Evolutionary conservation across 2,113 vertebrate genomes (phyloP), one percentile per base, ranked within the genome.

Genomic region (Rissa tridactyla): DNA sequence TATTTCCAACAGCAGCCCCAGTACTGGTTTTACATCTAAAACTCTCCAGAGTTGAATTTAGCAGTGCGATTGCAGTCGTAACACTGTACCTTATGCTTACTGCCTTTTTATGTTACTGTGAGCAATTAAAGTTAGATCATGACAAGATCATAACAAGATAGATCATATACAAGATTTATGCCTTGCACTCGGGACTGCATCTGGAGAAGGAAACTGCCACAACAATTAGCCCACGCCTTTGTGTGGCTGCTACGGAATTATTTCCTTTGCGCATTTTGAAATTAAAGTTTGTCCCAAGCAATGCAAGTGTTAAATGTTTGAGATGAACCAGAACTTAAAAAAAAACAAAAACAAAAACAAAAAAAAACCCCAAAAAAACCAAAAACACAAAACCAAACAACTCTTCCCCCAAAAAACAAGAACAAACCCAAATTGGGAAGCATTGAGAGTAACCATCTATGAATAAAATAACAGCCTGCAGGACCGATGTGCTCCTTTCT

Each of bases 371-470:
- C 30, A 21, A 25, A 36, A 68, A 58, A 38, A 15, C 44, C 17
- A 51, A 26, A 26, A 34, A 11, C 7, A 60, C 23, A 46, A 19
- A 46, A 19, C 18, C 46, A 46, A 46, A 46, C 20, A 64, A 30
- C 4, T 5, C 7, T 3, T 11, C 10, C 19, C 6, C 5, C 3
- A 1, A 5, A n/a, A 65, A 75, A 36, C n/a, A 42, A 42, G 34
- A 77, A 71, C 7, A 26, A 84, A 20, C 22, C 14, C 6, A 6
- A 38, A 29, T 1, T 40, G 68, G 38, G 30, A 71, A 29, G 18
- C 27, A 3, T 1, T 6, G 46, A 49, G 38, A n/a, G 9, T 55
- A 47, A 61, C 32, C 21, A 15, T 15, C 18, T 62, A 5, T 44
- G 73, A 83, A 64, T 71, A 62, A 66, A 76, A 47, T 10, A 49